phyloP scores from a whole-genome alignment of 1,140 invertebrate genomes.

The Palaemon carinicauda region DNA sequence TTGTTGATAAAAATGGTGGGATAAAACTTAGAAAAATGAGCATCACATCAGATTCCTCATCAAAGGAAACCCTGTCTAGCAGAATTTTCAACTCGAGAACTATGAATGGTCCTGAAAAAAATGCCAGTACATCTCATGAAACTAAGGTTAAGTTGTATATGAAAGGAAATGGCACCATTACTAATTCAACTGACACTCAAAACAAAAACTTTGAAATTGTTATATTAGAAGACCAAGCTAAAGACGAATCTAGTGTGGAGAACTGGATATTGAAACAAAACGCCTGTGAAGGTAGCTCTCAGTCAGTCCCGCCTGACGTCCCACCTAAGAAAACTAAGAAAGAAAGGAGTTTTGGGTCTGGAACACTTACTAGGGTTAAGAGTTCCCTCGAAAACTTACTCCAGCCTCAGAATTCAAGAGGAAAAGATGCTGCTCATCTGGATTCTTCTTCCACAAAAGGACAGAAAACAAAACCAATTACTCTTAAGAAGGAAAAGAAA shows the following conservation, averaged over 20 bases:
- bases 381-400: constrained; percentile 26
- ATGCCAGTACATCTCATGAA: no score
- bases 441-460: background rate
- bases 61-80: no score
- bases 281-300: background rate
- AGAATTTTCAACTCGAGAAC: no score
- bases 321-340: constrained; percentile 16
- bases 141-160: no score
- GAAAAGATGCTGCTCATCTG: background rate
- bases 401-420: background rate
- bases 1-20: no score
- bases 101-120: no score
- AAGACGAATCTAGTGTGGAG: background rate
- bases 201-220: constrained; percentile 22
- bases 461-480: background rate
- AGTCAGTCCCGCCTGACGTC: background rate
- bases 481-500: background rate
- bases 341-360: background rate
- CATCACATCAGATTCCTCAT: no score
- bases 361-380: constrained; percentile 17
- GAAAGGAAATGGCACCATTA: no score
- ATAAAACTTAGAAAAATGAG: no score
- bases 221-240: background rate
- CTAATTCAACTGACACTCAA: no score
- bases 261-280: constrained; percentile 32